Conservation (phyloP, 2,888 invertebrate genomes). For the Gymnocheta viridis region DNA sequence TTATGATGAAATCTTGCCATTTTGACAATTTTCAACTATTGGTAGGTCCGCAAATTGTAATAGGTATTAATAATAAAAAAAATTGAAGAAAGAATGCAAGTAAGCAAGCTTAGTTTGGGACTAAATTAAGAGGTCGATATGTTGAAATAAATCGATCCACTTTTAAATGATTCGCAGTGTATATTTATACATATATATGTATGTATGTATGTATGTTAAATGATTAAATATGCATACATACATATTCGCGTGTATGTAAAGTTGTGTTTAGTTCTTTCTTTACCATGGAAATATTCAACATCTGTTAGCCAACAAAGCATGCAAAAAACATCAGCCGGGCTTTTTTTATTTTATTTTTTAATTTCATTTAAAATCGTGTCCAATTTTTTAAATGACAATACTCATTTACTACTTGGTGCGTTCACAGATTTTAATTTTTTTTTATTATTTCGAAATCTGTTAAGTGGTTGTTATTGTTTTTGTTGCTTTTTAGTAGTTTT, state of each 20-base stretch:
- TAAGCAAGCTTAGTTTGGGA: too few species aligned
- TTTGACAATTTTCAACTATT: too few species aligned
- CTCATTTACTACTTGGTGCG: conserved; percentile 42
- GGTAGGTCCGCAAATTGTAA: too few species aligned
- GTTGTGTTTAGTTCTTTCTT: conserved; percentile 8
- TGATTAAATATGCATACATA: background rate
- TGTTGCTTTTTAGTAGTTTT: conserved; percentile 43
- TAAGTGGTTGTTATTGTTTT: conserved; percentile 40
- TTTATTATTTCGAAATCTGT: conserved; percentile 42
- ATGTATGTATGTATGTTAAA: background rate
- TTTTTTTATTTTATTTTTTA: conserved; percentile 24
- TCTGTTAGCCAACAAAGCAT: conserved; percentile 15
- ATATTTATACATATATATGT: background rate
- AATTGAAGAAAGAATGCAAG: too few species aligned
- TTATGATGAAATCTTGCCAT: too few species aligned
- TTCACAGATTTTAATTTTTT: conserved; percentile 24
- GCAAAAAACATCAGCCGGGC: conserved; percentile 3
- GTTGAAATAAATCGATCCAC: background rate
- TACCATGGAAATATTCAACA: conserved; percentile 18
- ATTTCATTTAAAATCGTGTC: conserved; percentile 50
- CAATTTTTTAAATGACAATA: conserved; percentile 50
- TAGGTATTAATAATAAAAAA: too few species aligned
- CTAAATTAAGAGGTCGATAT: too few species aligned
- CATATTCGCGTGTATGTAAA: background rate
- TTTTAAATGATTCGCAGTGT: background rate